Percentiles rank a stretch among this genome's conserved stretches.
These are phyloP conservation scores for Steinernema scapterisci DNA, from an alignment of 2,888 invertebrate species.

Conservation along the genomic window DNA sequence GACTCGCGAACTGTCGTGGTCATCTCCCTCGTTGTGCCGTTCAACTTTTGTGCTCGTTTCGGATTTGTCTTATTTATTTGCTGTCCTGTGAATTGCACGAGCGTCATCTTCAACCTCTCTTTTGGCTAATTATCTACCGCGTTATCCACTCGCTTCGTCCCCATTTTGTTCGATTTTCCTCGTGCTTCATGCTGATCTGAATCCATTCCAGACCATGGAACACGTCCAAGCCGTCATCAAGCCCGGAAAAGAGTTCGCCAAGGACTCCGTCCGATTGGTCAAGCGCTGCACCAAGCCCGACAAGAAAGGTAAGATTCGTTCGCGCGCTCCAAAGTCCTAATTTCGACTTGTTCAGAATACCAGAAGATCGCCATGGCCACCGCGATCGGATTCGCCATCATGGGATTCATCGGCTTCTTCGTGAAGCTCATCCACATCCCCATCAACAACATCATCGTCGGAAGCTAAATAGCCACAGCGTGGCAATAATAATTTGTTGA, in stretches of 20 bases:
- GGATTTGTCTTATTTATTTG: too few relatives aligned
- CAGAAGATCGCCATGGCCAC: conserved; percentile 99
- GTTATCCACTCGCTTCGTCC: neutral
- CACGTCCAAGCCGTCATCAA: conserved; percentile 91
- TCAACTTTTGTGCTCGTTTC: too few relatives aligned
- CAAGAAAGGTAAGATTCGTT: conserved; percentile 79
- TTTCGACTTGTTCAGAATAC: conserved; percentile 77
- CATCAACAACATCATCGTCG: conserved; percentile 76
- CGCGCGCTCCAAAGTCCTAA: neutral
- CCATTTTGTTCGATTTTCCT: conserved; percentile 5
- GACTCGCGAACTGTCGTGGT: too few relatives aligned
- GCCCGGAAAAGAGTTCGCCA: conserved; percentile 93
- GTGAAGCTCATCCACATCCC: conserved; percentile 99
- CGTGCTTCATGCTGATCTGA: neutral
- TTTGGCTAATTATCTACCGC: neutral
- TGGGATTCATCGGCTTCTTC: conserved; percentile 99
- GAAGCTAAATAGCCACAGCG: conserved; percentile 57
- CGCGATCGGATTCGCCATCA: conserved; percentile 98
- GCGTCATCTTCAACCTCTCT: too few relatives aligned
- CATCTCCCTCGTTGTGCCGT: too few relatives aligned
- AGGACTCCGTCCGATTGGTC: conserved; percentile 95
- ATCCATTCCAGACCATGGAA: conserved; percentile 77
- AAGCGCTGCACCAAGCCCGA: conserved; percentile 99
- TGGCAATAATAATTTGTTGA: too few relatives aligned
- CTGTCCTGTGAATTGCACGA: neutral